Percentiles rank a stretch among this genome's conserved stretches.
Conservation (phyloP, 2,113 vertebrate genomes). For the Phalacrocorax brasilianus region DNA sequence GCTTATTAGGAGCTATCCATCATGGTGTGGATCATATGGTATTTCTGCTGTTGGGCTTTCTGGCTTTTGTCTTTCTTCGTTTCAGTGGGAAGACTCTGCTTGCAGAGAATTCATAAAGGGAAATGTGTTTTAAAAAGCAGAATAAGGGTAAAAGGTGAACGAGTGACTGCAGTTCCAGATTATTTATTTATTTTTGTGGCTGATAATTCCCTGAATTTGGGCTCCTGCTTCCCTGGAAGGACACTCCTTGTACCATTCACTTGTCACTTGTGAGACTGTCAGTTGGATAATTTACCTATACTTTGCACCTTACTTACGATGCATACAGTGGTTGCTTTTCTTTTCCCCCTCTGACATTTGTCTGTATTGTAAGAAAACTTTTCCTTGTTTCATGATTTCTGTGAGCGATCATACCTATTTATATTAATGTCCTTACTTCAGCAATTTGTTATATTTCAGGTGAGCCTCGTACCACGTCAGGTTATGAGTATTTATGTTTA, state of each 20-base stretch:
- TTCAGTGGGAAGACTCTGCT: neutral
- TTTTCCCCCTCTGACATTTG: neutral
- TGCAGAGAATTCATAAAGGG: neutral
- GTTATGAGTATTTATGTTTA: neutral
- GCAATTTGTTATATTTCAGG: neutral
- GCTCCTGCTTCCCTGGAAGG: neutral
- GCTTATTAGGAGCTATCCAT: neutral
- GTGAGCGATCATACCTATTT: neutral
- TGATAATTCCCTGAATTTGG: neutral
- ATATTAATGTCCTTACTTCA: neutral
- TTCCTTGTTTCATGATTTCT: neutral
- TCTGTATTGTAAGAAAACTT: neutral
- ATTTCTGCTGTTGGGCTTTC: neutral
- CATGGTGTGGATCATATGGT: neutral
- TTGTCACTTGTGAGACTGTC: neutral
- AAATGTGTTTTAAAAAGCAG: neutral
- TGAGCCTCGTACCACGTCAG: neutral
- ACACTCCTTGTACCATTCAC: neutral
- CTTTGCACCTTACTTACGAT: neutral
- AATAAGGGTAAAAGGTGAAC: neutral
- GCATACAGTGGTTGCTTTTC: neutral
- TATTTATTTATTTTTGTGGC: neutral
- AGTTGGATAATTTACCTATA: neutral
- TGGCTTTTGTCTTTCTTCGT: neutral
- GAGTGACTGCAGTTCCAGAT: neutral